Evolutionary conservation across 2,797 vertebrate species (phyloP), one percentile per base, ranked within the genome.

Genomic region (Macropus fuliginosus): DNA sequence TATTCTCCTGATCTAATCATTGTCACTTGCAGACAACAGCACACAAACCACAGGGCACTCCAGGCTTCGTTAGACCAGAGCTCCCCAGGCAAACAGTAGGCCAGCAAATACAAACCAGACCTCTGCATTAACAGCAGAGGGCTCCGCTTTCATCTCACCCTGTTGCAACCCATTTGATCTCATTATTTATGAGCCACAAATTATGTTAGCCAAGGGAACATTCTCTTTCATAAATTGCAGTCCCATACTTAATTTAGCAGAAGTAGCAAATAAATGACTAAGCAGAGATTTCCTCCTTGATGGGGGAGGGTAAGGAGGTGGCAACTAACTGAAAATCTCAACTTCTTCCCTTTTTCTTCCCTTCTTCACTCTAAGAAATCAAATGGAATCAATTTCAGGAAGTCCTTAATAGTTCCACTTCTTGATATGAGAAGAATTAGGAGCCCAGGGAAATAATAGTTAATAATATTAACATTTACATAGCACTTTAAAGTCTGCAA

Each of bases 281-380:
- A 56, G 59, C 4, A 1, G 0, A 40, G 55, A 0, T 54, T 21
- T 94, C 24, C 81, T 66, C 0, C 0, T 31, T 62, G 50, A 40
- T 5, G 27, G 8, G 27, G 24, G 21, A 24, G 0, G 0, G 0
- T 8, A 13, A 74, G 13, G 13, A 18, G 28, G 54, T 21, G 56
- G 21, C 6, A 29, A 50, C 3, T 28, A 29, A 50, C 3, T 28
- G 29, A 89, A 16, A 87, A 29, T 59, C 55, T 28, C 11, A 90
- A 46, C 2, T 56, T n/a, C 40, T 46, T 12, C 57, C 14, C 9
- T 91, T 50, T 0, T 28, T 4, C 74, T 56, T 54, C 0, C 0
- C 54, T 28, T 3, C 6, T 59, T 34, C 13, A 0, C 34, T 87
- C 54, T 54, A 54, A 50, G 50, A 31, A 59, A n/a, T 56, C 5